These are phyloP conservation scores for Mechanitis messenoides DNA, from an alignment of 2,888 invertebrate genomes.

Conservation along the genomic window DNA sequence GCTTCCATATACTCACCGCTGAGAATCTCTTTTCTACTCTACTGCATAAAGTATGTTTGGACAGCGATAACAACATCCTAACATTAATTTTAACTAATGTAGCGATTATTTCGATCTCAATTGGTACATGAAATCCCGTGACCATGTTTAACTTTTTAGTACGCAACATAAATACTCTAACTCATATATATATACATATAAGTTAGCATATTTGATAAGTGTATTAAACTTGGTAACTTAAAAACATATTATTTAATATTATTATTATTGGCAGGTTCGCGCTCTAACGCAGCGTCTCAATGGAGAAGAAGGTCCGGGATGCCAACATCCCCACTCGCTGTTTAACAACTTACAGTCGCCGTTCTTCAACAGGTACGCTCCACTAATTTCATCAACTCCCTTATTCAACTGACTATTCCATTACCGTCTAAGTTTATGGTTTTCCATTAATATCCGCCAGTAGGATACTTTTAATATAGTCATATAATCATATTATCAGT, in stretches of 20 bases:
- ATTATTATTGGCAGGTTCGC: slow-evolving; percentile 77
- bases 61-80: not conserved
- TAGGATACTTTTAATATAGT: not conserved
- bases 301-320: slow-evolving; percentile 84
- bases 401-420: not conserved
- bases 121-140: not conserved
- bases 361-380: slow-evolving; percentile 69
- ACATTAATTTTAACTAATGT: not conserved
- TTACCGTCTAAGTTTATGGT: not conserved
- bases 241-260: not conserved
- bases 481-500: not conserved
- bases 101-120: too few species aligned
- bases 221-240: too few species aligned
- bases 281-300: slow-evolving; percentile 90
- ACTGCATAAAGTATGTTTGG: slow-evolving; percentile 81
- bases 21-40: slow-evolving; percentile 93
- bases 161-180: too few species aligned
- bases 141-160: not conserved
- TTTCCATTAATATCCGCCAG: not conserved
- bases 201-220: too few species aligned
- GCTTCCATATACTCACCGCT: slow-evolving; percentile 92
- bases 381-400: slow-evolving; percentile 7
- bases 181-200: too few species aligned
- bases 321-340: slow-evolving; percentile 67
- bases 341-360: slow-evolving; percentile 73